Percentiles rank a stretch among this genome's conserved stretches.
These are phyloP conservation scores for Corythornis cristatus DNA, from an alignment of 2,113 vertebrate genomes.

Conservation along the genomic window DNA sequence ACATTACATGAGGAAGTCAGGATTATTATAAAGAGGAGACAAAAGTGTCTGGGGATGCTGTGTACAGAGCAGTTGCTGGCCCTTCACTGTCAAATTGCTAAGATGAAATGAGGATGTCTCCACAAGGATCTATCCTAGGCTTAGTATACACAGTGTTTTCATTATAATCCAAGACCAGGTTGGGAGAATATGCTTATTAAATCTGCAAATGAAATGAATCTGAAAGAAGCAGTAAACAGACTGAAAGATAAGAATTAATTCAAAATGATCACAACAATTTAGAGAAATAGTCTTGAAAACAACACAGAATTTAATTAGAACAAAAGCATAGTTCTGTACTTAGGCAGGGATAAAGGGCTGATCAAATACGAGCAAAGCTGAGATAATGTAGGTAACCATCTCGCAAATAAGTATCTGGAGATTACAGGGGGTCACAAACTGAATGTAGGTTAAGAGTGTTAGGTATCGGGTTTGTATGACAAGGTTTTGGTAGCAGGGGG, in stretches of 20 bases:
- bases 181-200: slow-evolving; percentile 20
- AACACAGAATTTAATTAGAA: slow-evolving; percentile 3
- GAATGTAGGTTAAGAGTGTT: background rate
- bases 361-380: background rate
- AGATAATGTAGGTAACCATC: background rate
- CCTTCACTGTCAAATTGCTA: background rate
- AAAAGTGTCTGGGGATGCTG: background rate
- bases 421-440: background rate
- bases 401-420: background rate
- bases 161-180: background rate
- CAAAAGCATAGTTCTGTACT: background rate
- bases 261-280: slow-evolving; percentile 20
- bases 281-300: background rate
- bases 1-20: background rate
- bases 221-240: background rate
- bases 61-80: background rate
- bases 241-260: slow-evolving; percentile 38
- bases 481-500: background rate
- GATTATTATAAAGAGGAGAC: background rate
- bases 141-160: background rate
- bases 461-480: background rate
- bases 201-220: slow-evolving; percentile 1
- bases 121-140: background rate
- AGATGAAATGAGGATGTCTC: background rate
- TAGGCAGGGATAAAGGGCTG: background rate